These are phyloP conservation scores for silkworm (Bombyx mori) DNA, from an alignment of 1,140 invertebrate genomes.

Conservation along the genomic window ASM3026992v2 NC_085122.1:8282001-8282500, in stretches of 20 bases:
- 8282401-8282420: not conserved
- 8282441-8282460: slow-evolving; percentile 13
- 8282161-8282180: slow-evolving; percentile 10
- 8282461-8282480: slow-evolving; percentile 21
- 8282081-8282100: slow-evolving; percentile 33
- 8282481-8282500: slow-evolving; percentile 33
- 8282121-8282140: slow-evolving; percentile 30
- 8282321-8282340: no score
- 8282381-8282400: not conserved
- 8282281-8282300: not conserved
- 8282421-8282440: slow-evolving; percentile 1
- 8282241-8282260: slow-evolving; percentile 53
- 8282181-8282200: slow-evolving; percentile 4
- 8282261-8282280: slow-evolving; percentile 21
- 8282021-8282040: no score
- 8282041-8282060: no score
- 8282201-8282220: slow-evolving; percentile 25
- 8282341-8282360: no score
- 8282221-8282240: slow-evolving; percentile 56
- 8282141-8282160: slow-evolving; percentile 21
- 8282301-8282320: no score
- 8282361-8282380: not conserved
- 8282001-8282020: no score
- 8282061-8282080: no score
- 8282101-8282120: slow-evolving; percentile 39